phyloP scores from a whole-genome alignment of 2,797 vertebrate genomes.

The Paguma larvata region DNA sequence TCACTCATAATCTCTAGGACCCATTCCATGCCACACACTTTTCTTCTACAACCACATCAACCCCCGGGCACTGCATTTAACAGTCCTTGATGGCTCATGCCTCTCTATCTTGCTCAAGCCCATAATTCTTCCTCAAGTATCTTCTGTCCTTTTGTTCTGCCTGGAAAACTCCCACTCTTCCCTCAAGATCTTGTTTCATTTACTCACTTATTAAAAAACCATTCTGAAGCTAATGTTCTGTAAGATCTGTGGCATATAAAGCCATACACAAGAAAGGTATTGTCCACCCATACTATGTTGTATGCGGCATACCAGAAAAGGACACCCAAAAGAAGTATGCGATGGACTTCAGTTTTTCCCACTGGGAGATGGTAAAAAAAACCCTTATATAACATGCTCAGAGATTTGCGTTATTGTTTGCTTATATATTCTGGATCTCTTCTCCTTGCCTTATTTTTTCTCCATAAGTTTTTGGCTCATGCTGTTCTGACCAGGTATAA shows the following conservation, averaged over 20 bases:
- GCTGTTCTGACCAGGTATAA: not conserved
- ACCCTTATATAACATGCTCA: not conserved
- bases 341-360: not conserved
- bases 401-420: not conserved
- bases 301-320: not conserved
- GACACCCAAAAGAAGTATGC: not conserved
- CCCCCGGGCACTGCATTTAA: not conserved
- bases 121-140: not conserved
- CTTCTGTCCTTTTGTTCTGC: not conserved
- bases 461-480: not conserved
- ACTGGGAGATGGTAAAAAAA: not conserved
- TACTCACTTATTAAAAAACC: not conserved
- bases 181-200: not conserved
- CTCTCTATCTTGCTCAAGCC: not conserved
- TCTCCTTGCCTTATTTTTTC: not conserved
- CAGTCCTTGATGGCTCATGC: not conserved
- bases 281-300: not conserved
- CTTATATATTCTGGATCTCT: not conserved
- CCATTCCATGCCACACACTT: not conserved
- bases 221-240: not conserved
- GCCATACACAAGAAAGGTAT: not conserved
- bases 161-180: constrained; percentile 6
- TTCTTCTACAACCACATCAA: not conserved
- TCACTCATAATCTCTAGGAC: not conserved
- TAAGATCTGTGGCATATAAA: not conserved